Evolutionary conservation across 2,888 invertebrate species (phyloP).

Genomic region (Trypoxylon attenuatum): DNA sequence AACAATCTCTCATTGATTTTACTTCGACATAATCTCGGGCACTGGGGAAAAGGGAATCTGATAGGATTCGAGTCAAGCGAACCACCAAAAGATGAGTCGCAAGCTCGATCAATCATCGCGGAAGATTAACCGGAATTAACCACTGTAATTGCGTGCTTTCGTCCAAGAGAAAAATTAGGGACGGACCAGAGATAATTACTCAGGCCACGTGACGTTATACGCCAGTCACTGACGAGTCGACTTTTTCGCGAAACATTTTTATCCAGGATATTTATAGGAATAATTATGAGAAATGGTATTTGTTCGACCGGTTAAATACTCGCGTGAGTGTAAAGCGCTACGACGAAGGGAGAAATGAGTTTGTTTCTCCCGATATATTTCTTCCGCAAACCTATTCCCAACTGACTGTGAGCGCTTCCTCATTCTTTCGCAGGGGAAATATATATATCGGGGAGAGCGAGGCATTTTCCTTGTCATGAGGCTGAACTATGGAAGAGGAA

Average conservation of each 20-base stretch:
- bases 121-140: slow-evolving; percentile 5
- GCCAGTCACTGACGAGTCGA: too few relatives aligned
- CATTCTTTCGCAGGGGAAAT: slow-evolving; percentile 16
- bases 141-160: neutral
- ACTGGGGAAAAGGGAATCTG: too few relatives aligned
- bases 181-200: slow-evolving; percentile 2
- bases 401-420: slow-evolving; percentile 22
- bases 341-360: neutral
- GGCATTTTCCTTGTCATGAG: neutral
- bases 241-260: too few relatives aligned
- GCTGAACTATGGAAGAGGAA: neutral
- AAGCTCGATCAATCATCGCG: slow-evolving; percentile 3
- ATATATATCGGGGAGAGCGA: neutral
- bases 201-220: too few relatives aligned
- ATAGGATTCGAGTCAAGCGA: too few relatives aligned
- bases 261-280: too few relatives aligned
- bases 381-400: slow-evolving; percentile 7
- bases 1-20: too few relatives aligned
- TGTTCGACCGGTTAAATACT: neutral
- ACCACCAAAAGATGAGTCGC: neutral
- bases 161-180: slow-evolving; percentile 1
- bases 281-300: neutral
- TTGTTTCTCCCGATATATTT: neutral
- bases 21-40: too few relatives aligned
- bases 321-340: too few relatives aligned